These are phyloP conservation scores for Heliconius hermathena DNA, from an alignment of 1,140 invertebrate genomes.

Conservation along the genomic window DNA sequence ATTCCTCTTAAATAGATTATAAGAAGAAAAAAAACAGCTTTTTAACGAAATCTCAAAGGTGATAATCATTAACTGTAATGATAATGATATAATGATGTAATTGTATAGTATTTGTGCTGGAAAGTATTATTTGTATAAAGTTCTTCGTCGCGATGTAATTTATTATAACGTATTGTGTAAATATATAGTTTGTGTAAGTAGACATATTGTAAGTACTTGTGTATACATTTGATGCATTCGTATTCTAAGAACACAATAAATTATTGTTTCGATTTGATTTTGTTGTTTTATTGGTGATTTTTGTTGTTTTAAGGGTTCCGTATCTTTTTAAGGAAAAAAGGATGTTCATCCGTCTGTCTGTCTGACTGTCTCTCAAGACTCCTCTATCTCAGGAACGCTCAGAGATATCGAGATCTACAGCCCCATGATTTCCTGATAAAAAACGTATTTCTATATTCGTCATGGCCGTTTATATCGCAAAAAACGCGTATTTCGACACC, in stretches of 20 bases:
- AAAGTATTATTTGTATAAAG: slow-evolving; percentile 66
- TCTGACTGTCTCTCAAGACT: no score
- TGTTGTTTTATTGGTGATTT: slow-evolving; percentile 30
- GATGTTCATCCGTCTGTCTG: no score
- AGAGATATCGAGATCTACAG: no score
- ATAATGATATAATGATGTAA: neutral
- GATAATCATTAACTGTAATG: neutral
- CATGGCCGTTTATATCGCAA: no score
- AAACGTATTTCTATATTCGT: no score
- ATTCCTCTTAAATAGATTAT: neutral
- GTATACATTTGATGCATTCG: slow-evolving; percentile 74
- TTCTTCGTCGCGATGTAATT: slow-evolving; percentile 46
- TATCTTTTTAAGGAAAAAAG: no score
- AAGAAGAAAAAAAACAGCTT: neutral
- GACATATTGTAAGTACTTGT: slow-evolving; percentile 60
- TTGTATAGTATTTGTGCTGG: slow-evolving; percentile 21
- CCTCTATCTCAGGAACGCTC: no score
- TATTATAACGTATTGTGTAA: slow-evolving; percentile 62
- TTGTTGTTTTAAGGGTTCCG: neutral
- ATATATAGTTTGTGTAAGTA: slow-evolving; percentile 40
- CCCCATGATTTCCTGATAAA: no score
- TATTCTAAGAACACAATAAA: slow-evolving; percentile 75
- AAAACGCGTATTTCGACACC: no score
- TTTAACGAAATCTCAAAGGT: slow-evolving; percentile 9
- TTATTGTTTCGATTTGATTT: slow-evolving; percentile 75